Conservation (phyloP, 2,113 vertebrate species). For the Polypterus bichir region DNA sequence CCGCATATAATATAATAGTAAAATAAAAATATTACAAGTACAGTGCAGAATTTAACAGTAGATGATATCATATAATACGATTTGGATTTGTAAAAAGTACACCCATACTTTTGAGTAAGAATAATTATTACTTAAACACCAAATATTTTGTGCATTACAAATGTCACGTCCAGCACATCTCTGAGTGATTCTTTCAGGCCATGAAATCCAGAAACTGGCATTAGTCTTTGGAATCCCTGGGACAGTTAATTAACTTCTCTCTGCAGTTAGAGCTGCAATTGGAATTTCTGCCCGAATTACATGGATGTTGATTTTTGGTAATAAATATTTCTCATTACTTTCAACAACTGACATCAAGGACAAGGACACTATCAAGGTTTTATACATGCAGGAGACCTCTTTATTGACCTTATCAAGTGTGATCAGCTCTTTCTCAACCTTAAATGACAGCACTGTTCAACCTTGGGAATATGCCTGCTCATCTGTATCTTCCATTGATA, state of each 20-base stretch:
- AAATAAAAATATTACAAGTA: too few species aligned
- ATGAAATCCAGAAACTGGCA: conserved; percentile 16
- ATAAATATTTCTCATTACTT: conserved; percentile 16
- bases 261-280: conserved; percentile 12
- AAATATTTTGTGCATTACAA: too few species aligned
- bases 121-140: too few species aligned
- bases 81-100: too few species aligned
- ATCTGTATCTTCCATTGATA: neutral
- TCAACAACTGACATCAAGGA: conserved; percentile 21
- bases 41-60: too few species aligned
- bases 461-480: too few species aligned
- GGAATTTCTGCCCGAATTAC: conserved; percentile 10
- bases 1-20: too few species aligned
- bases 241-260: conserved; percentile 12
- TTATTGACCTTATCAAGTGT: conserved; percentile 10
- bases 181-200: conserved; percentile 11
- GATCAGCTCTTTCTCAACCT: conserved; percentile 5
- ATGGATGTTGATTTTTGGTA: conserved; percentile 18
- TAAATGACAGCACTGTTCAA: neutral
- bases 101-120: too few species aligned
- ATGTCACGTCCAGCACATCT: conserved; percentile 12
- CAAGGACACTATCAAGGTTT: conserved; percentile 25
- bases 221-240: conserved; percentile 15
- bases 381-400: conserved; percentile 9
- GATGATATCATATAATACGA: too few species aligned